Evolutionary conservation across 2,797 vertebrate genomes (phyloP), one percentile per base, ranked within the genome.

Genomic region (Gorsachius magnificus): DNA sequence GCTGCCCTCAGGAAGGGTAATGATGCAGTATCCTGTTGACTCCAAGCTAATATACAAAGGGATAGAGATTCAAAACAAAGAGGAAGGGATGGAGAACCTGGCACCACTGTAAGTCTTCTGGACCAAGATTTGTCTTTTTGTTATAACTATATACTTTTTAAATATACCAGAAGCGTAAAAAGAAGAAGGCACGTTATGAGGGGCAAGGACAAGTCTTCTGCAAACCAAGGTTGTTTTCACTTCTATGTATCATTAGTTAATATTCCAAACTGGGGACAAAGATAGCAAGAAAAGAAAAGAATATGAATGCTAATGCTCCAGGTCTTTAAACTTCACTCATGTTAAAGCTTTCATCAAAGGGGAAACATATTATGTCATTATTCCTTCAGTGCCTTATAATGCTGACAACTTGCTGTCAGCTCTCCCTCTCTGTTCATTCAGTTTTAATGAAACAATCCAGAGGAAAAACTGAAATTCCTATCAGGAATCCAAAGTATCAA

Each of bases 21-120:
- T 81, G 96, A 94, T 75, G 91, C 54, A 69, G 58, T 43, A 95
- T 96, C 95, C 93, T 97, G 93, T 96, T 91, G 93, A 93, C 56
- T 84, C 41, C 70, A 78, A 56, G 79, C 45, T 43, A 77, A 90
- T 50, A 88, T 56, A 93, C 82, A 84, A 61, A 65, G 19, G 46
- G 43, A 45, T 56, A 74, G 0, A 94, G 79, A 82, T 63, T 77
- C 88, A 78, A 88, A 95, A 92, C 76, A 95, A 38, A 9, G 78
- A 89, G 66, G 57, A 89, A 93, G 78, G 26, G 25, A 89, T 28
- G 13, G 21, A 29, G 60, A 89, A 57, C 29, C 38, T 53, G 53
- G 77, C 46, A 43, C 28, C 24, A 28, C 31, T 16, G 5, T 21
- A 36, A 85, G 21, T 16, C 11, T 43, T 82, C 68, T 76, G 54